Conservation (phyloP, 2,113 vertebrate genomes). For the Lamprologus speciosus region DNA sequence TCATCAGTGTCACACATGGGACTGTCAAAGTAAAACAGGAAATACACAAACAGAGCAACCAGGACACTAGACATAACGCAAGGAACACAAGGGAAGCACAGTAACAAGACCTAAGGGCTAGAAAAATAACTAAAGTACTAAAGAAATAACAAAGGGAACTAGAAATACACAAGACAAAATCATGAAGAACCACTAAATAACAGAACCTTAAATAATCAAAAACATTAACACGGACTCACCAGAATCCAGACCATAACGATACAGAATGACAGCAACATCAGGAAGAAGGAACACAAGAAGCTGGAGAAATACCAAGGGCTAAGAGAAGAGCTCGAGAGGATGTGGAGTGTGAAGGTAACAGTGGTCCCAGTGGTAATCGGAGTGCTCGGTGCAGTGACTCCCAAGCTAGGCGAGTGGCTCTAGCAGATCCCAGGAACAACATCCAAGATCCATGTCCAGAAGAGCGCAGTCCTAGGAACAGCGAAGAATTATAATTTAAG, state of each 20-base stretch:
- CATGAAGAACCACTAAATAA: neutral
- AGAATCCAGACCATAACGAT: neutral
- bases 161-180: neutral
- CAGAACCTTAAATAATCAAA: neutral
- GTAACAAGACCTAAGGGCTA: neutral
- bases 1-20: neutral
- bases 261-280: neutral
- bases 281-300: neutral
- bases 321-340: neutral
- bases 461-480: neutral
- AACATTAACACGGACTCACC: neutral
- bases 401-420: neutral
- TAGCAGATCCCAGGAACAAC: neutral
- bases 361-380: neutral
- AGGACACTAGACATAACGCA: neutral
- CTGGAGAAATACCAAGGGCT: neutral
- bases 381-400: neutral
- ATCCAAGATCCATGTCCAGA: neutral
- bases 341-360: neutral
- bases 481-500: neutral
- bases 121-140: neutral
- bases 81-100: neutral
- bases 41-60: neutral
- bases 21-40: neutral
- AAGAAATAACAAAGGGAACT: neutral